These are phyloP conservation scores for Anorthoa munda DNA, from an alignment of 2,888 invertebrate species.

Conservation along the genomic window DNA sequence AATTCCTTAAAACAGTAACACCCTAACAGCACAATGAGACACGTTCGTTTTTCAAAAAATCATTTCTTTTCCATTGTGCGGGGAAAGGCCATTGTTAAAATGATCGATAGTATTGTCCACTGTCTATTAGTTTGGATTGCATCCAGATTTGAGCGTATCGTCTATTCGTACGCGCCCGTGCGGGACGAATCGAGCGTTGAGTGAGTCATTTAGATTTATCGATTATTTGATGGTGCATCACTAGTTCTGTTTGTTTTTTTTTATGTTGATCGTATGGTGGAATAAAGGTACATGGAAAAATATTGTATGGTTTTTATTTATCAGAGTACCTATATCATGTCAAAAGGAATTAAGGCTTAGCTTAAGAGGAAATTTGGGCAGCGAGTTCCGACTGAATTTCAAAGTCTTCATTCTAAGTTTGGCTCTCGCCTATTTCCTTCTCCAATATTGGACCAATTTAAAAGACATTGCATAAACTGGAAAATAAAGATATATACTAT, in stretches of 20 bases:
- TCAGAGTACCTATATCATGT: background rate
- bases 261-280: background rate
- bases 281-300: background rate
- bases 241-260: conserved; percentile 59
- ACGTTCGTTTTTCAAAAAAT: conserved; percentile 63
- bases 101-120: conserved; percentile 81
- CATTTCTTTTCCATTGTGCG: conserved; percentile 66
- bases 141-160: conserved; percentile 75
- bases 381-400: no score
- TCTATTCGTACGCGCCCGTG: conserved; percentile 80
- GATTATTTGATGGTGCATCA: conserved; percentile 70
- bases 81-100: conserved; percentile 72
- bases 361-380: no score
- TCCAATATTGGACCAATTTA: no score
- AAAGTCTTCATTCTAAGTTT: no score
- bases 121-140: conserved; percentile 82
- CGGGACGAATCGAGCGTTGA: conserved; percentile 79
- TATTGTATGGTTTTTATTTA: background rate
- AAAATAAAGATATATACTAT: no score
- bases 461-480: no score
- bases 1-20: conserved; percentile 45
- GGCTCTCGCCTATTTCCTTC: no score
- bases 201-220: conserved; percentile 74
- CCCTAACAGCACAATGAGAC: conserved; percentile 39
- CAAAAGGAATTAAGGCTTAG: background rate